phyloP scores from a whole-genome alignment of 2,888 invertebrate genomes.

The Merodon equestris region DNA sequence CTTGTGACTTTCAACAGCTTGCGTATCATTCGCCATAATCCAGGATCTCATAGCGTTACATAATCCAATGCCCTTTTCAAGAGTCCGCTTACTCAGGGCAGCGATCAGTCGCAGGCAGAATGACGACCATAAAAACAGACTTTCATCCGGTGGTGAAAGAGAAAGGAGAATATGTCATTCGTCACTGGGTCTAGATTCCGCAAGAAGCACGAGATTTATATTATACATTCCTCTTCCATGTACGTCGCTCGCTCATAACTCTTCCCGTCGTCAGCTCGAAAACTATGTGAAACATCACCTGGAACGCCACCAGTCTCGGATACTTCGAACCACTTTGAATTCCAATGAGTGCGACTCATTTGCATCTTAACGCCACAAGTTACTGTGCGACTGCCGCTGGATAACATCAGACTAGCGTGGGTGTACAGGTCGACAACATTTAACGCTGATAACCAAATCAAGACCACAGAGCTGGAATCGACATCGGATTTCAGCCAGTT shows the following conservation, averaged over 20 bases:
- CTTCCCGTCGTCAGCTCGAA: neutral
- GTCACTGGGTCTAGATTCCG: conserved; percentile 82
- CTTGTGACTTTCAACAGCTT: conserved; percentile 4
- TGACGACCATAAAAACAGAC: conserved; percentile 32
- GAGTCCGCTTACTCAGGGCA: neutral
- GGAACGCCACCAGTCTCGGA: conserved; percentile 32
- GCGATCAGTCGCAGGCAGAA: conserved; percentile 24
- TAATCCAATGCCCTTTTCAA: too few species aligned
- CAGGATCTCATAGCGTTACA: too few species aligned
- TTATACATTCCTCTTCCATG: conserved; percentile 5
- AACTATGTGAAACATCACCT: conserved; percentile 36
- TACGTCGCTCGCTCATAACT: conserved; percentile 15
- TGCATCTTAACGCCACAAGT: conserved; percentile 40
- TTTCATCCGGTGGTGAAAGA: conserved; percentile 52
- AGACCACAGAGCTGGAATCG: conserved; percentile 41
- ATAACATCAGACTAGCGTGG: conserved; percentile 29
- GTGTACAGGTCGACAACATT: conserved; percentile 36
- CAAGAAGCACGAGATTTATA: conserved; percentile 7
- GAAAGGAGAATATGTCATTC: conserved; percentile 83
- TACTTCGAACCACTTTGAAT: conserved; percentile 41
- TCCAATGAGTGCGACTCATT: conserved; percentile 56
- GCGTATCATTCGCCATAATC: too few species aligned
- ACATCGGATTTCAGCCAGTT: conserved; percentile 7
- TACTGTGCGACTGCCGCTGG: conserved; percentile 27
- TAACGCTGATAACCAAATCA: conserved; percentile 36